Conservation (phyloP, 64 coral and sea anemone species). For the Cladopsammia gracilis region DNA sequence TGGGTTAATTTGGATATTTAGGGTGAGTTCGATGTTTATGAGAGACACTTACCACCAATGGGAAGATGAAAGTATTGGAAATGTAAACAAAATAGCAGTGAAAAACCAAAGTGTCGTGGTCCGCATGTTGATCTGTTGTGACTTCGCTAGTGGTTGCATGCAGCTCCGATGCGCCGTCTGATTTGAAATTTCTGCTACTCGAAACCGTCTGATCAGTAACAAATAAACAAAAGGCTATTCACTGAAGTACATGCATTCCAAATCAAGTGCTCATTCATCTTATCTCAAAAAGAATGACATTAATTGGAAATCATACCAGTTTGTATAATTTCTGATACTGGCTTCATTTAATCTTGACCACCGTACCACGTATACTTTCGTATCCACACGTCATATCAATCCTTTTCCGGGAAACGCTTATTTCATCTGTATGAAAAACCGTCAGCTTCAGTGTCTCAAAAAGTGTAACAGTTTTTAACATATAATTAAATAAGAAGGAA, state of each 20-base stretch:
- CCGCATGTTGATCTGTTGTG: background rate
- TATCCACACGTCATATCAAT: too few relatives aligned
- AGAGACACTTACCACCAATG: slow-evolving; percentile 18
- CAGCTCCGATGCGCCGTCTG: too few relatives aligned
- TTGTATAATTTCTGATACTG: too few relatives aligned
- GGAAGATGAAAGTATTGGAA: background rate
- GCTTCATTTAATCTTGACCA: too few relatives aligned
- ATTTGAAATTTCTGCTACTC: background rate
- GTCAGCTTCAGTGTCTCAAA: too few relatives aligned
- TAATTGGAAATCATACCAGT: background rate
- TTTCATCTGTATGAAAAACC: too few relatives aligned
- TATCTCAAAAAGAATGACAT: background rate
- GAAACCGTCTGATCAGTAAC: background rate
- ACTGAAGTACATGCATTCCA: too few relatives aligned
- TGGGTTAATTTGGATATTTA: background rate
- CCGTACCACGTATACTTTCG: too few relatives aligned
- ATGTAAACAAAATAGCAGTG: background rate
- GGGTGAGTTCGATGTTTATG: background rate
- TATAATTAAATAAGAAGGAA: too few relatives aligned
- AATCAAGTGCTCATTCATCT: background rate
- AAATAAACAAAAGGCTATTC: background rate
- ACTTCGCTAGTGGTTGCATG: too few relatives aligned
- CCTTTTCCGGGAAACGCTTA: too few relatives aligned
- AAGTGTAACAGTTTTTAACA: too few relatives aligned
- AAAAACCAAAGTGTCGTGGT: background rate